A percentile compares a stretch with the other conserved stretches of the same genome.
These are phyloP conservation scores for Clitarchus hookeri DNA, from an alignment of 2,888 invertebrate genomes.

Conservation along the genomic window DNA sequence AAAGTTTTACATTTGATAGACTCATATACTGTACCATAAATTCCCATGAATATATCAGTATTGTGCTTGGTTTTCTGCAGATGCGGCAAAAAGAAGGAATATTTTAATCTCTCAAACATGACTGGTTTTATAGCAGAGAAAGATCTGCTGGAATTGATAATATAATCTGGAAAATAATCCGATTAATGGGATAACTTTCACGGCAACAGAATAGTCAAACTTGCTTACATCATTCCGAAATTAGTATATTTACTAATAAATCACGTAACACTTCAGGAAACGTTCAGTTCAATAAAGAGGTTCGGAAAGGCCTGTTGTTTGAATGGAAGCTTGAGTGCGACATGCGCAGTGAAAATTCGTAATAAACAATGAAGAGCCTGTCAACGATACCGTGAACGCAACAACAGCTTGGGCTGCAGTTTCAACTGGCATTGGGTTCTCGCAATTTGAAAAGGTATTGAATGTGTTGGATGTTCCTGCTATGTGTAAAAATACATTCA, in stretches of 20 bases:
- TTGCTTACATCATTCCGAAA: not conserved
- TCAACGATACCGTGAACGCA: not conserved
- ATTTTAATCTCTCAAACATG: too few relatives aligned
- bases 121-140: too few relatives aligned
- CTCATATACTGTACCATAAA: too few relatives aligned
- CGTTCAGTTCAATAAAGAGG: not conserved
- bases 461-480: not conserved
- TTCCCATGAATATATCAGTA: too few relatives aligned
- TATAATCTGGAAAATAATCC: too few relatives aligned
- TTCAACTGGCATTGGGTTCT: not conserved
- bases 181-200: not conserved
- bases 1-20: too few relatives aligned
- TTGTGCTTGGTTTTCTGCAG: too few relatives aligned
- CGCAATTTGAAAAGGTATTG: not conserved
- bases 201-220: not conserved
- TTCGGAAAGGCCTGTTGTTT: not conserved
- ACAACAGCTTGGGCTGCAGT: not conserved
- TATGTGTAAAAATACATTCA: not conserved
- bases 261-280: not conserved
- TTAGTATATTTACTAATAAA: not conserved
- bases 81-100: too few relatives aligned
- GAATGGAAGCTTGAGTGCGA: not conserved
- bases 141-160: too few relatives aligned
- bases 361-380: not conserved
- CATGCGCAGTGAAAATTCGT: not conserved